A percentile compares a stretch with the other conserved stretches of the same genome.
Evolutionary conservation across 2,113 vertebrate species (phyloP).

Genomic region (Callospermophilus lateralis): DNA sequence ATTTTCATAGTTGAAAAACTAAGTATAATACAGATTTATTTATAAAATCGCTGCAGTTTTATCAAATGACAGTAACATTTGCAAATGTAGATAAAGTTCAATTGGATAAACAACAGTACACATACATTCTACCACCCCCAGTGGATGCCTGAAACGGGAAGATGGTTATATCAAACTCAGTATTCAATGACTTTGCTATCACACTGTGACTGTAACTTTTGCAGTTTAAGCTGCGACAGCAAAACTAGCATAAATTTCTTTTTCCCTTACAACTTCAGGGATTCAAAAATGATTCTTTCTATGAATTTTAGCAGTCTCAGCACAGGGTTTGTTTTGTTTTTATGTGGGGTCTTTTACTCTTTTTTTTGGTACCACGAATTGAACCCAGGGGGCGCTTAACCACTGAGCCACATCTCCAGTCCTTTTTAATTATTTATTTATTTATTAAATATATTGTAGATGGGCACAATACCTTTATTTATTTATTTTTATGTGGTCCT

Average conservation of each 20-base stretch:
- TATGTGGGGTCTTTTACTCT: background rate
- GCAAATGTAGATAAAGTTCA: background rate
- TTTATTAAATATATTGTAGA: too few species aligned
- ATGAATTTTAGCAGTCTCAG: background rate
- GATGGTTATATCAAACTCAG: background rate
- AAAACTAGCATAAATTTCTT: background rate
- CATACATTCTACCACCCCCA: background rate
- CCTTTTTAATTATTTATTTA: too few species aligned
- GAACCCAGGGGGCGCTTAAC: too few species aligned
- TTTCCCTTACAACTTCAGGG: background rate
- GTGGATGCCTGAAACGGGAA: background rate
- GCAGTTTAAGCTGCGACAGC: background rate
- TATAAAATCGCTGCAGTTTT: background rate
- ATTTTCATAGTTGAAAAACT: background rate
- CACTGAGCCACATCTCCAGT: too few species aligned
- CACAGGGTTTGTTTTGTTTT: background rate
- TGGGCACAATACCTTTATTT: too few species aligned
- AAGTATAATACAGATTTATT: background rate
- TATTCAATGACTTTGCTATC: background rate
- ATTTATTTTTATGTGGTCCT: too few species aligned
- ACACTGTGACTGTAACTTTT: background rate
- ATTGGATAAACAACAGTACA: background rate
- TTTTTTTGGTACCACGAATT: background rate
- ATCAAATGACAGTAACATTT: background rate
- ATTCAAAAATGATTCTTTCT: background rate